Percentiles rank a stretch among this genome's conserved stretches.
Conservation (phyloP, 2,113 vertebrate species). For the Vicugna pacos region DNA sequence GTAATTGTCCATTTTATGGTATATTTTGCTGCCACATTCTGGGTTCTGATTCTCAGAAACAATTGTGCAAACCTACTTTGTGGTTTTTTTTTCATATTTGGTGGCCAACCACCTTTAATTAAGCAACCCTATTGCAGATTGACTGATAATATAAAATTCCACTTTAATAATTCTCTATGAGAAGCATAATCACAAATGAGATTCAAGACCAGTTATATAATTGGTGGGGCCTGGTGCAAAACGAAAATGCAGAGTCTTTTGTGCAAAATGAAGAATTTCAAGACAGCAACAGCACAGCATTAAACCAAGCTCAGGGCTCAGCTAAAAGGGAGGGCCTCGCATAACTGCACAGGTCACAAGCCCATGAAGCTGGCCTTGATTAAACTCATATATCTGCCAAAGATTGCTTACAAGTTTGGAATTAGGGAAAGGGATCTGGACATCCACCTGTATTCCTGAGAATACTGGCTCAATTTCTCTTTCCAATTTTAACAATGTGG, state of each 20-base stretch:
- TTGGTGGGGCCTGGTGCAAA: not conserved
- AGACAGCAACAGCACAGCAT: not conserved
- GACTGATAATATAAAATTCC: not conserved
- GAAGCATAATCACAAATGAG: conserved; percentile 2
- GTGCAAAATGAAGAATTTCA: conserved; percentile 31
- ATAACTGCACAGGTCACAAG: not conserved
- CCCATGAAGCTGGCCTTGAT: not conserved
- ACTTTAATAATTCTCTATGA: not conserved
- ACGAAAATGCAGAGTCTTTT: not conserved
- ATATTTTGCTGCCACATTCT: not conserved
- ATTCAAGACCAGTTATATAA: not conserved
- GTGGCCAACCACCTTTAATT: not conserved
- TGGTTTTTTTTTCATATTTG: not conserved
- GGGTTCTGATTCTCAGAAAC: not conserved
- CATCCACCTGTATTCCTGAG: not conserved
- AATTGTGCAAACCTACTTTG: not conserved
- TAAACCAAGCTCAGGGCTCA: not conserved
- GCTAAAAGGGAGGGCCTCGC: not conserved
- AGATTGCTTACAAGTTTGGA: not conserved
- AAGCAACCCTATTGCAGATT: not conserved
- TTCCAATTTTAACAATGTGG: not conserved
- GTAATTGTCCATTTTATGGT: not conserved
- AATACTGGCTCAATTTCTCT: not conserved
- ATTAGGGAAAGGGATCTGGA: not conserved
- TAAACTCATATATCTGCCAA: not conserved